Evolutionary conservation across 2,888 invertebrate genomes (phyloP), one percentile per base, ranked within the genome.

Genomic region (Pristionchus mayeri): DNA sequence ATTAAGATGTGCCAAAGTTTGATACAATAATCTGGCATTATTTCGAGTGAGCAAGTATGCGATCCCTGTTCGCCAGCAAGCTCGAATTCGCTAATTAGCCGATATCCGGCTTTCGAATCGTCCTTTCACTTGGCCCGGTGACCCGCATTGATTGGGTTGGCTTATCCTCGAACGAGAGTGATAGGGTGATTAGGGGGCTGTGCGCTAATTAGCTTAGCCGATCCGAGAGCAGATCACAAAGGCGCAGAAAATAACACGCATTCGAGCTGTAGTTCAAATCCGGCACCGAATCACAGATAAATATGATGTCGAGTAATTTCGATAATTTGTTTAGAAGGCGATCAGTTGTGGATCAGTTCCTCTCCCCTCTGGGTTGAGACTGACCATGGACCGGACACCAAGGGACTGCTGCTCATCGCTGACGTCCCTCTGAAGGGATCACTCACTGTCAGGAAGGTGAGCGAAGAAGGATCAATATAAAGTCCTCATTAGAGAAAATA

Each of bases 311-410:
- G 16, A 21, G 44, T 44, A 44, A 16, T 3, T n/a, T n/a, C n/a
- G n/a, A 44, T 6, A 44, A 44, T 44, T 13, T 6, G 44, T 44
- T 44, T 44, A 87, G 87, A 84, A 30, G 85, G 79, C 11, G 86
- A 86, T 30, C 85, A 82, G 63, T 87, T 86, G 30, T 87, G 85
- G 80, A 40, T 90, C 30, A 16, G 44, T 13, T 89, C 91, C 0
- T 90, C 91, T 2, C 91, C 90, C 13, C 44, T 89, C 6, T 91
- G 91, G 90, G 85, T 91, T n/a, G 91, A 91, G 76, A 89, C 88
- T 24, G 90, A 90, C 84, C 85, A 87, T 81, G 91, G 90, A 27
- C 82, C 85, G 16, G 84, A 86, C 1, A 86, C 88, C 2, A 87
- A 86, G 67, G 87, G 88, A n/a, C 67, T 90, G 16, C 87, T 90